A percentile compares a stretch with the other conserved stretches of the same genome.
Conservation (phyloP, 2,888 invertebrate genomes). For the Copidosoma aretas region DNA sequence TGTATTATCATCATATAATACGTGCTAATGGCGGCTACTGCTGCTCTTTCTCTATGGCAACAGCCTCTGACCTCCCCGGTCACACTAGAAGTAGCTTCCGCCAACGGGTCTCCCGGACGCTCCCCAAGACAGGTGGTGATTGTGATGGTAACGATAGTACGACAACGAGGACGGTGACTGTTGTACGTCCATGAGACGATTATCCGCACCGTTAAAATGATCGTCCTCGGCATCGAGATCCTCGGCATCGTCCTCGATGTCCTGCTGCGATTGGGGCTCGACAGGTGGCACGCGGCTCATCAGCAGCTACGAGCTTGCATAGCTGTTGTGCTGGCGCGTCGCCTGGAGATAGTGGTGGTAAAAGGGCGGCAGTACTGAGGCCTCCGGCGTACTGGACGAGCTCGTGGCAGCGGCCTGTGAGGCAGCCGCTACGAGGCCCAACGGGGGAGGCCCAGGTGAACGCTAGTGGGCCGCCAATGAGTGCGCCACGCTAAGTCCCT, state of each 20-base stretch:
- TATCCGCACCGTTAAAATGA: too few species aligned
- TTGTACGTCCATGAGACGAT: too few species aligned
- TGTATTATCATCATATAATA: neutral
- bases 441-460: constrained; percentile 65
- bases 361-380: constrained; percentile 59
- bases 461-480: constrained; percentile 84
- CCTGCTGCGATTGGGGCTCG: neutral
- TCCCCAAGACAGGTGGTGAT: too few species aligned
- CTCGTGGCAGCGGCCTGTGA: neutral
- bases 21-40: neutral
- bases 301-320: constrained; percentile 57
- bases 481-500: constrained; percentile 74
- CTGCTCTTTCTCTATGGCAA: neutral
- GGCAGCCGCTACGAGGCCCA: constrained; percentile 53
- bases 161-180: too few species aligned
- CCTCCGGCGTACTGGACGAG: constrained; percentile 48
- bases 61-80: constrained; percentile 28
- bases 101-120: too few species aligned
- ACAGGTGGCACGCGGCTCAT: neutral
- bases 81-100: too few species aligned
- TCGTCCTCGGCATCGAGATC: too few species aligned
- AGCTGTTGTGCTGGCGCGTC: constrained; percentile 51
- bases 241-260: too few species aligned
- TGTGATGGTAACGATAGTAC: too few species aligned
- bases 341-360: constrained; percentile 62